These are phyloP conservation scores for Dascyllus trimaculatus DNA, from an alignment of 2,113 vertebrate species.

Conservation along the genomic window DNA sequence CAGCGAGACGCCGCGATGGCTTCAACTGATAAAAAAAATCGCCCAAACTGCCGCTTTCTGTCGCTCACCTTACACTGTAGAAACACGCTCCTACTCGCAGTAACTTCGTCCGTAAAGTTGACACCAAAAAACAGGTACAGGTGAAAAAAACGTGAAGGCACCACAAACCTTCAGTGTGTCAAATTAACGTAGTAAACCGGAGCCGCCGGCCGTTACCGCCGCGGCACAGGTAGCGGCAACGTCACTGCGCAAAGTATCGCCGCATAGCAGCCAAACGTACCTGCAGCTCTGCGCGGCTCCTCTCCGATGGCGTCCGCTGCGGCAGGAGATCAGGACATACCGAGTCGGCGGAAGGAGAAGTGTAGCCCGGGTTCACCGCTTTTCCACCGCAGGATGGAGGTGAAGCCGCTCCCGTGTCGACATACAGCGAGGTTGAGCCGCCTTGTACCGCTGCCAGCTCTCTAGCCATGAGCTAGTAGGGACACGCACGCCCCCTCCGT, in stretches of 20 bases:
- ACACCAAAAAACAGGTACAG: not conserved
- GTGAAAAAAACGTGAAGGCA: not conserved
- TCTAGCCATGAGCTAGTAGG: conserved; percentile 49
- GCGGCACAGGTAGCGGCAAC: conserved; percentile 45
- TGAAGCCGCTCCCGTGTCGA: conserved; percentile 1
- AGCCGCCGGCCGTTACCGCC: not conserved
- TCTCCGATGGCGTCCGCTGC: conserved; percentile 65
- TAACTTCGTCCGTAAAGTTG: not conserved
- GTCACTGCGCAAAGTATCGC: conserved; percentile 64
- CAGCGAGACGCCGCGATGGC: not conserved
- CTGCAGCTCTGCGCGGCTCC: conserved; percentile 50
- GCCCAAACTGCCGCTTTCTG: not conserved
- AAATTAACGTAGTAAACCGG: not conserved
- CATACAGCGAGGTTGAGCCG: conserved; percentile 35
- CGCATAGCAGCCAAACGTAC: conserved; percentile 73
- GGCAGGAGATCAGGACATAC: conserved; percentile 33
- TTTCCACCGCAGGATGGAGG: not conserved
- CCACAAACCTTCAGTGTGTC: not conserved
- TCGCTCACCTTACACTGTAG: not conserved
- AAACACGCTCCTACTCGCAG: not conserved
- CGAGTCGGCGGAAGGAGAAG: not conserved
- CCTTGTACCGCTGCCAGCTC: conserved; percentile 39
- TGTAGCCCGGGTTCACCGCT: not conserved
- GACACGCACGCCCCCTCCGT: conserved; percentile 68
- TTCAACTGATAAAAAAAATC: conserved; percentile 3